A percentile compares a stretch with the other conserved stretches of the same genome.
phyloP scores from a whole-genome alignment of 92 coral and sea anemone genomes.

The Actinernus sp. region DNA sequence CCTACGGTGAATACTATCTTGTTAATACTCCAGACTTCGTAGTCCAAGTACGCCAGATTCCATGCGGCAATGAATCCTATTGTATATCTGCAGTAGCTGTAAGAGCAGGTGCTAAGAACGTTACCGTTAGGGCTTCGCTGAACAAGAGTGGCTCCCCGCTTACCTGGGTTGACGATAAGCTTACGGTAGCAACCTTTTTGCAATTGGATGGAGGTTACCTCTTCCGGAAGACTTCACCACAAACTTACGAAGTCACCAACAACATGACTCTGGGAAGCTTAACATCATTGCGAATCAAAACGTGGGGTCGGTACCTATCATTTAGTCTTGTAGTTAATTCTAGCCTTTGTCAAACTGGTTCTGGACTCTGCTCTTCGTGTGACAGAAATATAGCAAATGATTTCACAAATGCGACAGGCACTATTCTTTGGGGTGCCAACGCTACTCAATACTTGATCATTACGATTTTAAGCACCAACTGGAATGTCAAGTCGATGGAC shows the following conservation, averaged over 20 bases:
- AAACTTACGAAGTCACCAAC: conserved; percentile 57
- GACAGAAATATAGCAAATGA: conserved; percentile 79
- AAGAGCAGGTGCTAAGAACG: conserved; percentile 51
- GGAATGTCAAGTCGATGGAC: conserved; percentile 55
- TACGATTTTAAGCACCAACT: conserved; percentile 37
- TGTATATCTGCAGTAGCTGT: conserved; percentile 89
- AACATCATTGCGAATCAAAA: conserved; percentile 56
- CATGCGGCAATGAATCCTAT: conserved; percentile 77
- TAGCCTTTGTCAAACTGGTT: conserved; percentile 48
- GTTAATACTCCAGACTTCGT: conserved; percentile 60
- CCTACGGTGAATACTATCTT: conserved; percentile 83
- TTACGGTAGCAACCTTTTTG: conserved; percentile 47
- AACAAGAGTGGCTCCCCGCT: conserved; percentile 52
- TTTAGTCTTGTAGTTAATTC: conserved; percentile 63
- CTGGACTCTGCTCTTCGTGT: conserved; percentile 95
- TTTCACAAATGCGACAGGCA: conserved; percentile 63
- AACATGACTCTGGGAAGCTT: conserved; percentile 24
- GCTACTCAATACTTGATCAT: conserved; percentile 45
- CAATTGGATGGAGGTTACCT: conserved; percentile 39
- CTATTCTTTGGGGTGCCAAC: conserved; percentile 36
- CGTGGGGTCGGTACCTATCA: conserved; percentile 76
- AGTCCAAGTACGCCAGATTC: conserved; percentile 90
- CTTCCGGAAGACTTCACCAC: conserved; percentile 60
- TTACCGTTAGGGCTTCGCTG: conserved; percentile 81
- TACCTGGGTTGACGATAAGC: conserved; percentile 72